Evolutionary conservation across 2,888 invertebrate species (phyloP).

Genomic region (Lasioglossum lativentre): DNA sequence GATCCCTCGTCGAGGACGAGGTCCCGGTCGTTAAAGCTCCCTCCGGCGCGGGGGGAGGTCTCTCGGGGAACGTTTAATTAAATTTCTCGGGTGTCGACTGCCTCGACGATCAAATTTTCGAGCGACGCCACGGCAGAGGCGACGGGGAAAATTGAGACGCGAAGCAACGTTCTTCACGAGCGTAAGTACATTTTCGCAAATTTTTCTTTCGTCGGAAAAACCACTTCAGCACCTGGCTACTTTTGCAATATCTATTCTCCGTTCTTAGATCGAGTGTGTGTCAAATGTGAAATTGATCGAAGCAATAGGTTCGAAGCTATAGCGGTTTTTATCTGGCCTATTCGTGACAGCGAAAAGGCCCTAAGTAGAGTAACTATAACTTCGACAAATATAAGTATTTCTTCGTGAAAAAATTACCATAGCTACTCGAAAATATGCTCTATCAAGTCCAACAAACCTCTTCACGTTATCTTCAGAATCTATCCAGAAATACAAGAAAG

Average conservation of each 20-base stretch:
- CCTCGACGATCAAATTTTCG: neutral
- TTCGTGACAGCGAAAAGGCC: neutral
- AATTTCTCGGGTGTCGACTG: constrained; percentile 31
- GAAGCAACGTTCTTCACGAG: neutral
- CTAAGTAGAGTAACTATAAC: neutral
- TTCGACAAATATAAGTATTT: neutral
- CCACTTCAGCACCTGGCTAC: neutral
- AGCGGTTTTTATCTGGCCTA: neutral
- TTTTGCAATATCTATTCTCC: neutral
- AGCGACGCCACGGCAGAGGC: neutral
- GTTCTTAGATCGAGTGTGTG: neutral
- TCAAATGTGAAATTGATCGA: neutral
- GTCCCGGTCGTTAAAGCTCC: constrained; percentile 64
- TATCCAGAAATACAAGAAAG: neutral
- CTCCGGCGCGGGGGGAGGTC: constrained; percentile 21
- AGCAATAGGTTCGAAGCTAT: neutral
- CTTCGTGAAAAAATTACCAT: neutral
- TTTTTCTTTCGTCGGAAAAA: neutral
- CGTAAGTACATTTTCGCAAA: neutral
- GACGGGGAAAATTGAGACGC: neutral
- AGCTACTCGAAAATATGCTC: neutral
- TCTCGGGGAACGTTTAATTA: constrained; percentile 50
- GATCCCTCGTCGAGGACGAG: constrained; percentile 26
- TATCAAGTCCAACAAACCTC: neutral
- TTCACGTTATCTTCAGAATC: neutral